Evolutionary conservation across 2,113 vertebrate genomes (phyloP).

Genomic region (Formicarius rufipectus): DNA sequence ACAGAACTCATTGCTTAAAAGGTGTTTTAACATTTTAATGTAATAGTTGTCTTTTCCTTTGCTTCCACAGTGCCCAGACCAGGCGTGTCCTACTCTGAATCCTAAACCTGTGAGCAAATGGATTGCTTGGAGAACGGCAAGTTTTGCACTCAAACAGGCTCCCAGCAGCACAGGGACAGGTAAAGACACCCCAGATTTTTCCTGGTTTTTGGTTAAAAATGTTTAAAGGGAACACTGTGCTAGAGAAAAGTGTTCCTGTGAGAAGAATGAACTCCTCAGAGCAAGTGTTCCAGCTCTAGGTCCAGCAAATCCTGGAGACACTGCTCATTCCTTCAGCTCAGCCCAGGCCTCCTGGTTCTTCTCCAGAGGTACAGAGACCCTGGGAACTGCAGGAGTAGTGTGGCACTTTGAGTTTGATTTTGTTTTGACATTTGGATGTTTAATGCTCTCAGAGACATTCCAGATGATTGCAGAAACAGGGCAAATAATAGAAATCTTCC

Average conservation of each 20-base stretch:
- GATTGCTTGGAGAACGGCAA: conserved; percentile 80
- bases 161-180: conserved; percentile 75
- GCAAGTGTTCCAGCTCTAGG: background rate
- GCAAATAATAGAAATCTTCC: conserved; percentile 39
- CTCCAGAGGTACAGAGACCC: background rate
- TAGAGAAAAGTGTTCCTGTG: background rate
- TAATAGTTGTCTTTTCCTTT: background rate
- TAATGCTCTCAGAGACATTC: conserved; percentile 67
- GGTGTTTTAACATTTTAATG: background rate
- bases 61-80: background rate
- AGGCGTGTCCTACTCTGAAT: background rate
- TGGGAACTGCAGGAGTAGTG: background rate
- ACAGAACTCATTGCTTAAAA: background rate
- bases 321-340: background rate
- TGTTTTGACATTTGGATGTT: conserved; percentile 24
- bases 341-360: background rate
- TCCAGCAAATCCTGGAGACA: background rate
- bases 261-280: background rate
- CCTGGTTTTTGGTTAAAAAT: background rate
- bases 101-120: conserved; percentile 51
- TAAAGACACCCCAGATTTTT: background rate
- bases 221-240: background rate
- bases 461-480: conserved; percentile 66
- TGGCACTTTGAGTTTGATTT: background rate
- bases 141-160: conserved; percentile 72